phyloP scores from a whole-genome alignment of 1,140 invertebrate species.

The Microplitis demolitor region DNA sequence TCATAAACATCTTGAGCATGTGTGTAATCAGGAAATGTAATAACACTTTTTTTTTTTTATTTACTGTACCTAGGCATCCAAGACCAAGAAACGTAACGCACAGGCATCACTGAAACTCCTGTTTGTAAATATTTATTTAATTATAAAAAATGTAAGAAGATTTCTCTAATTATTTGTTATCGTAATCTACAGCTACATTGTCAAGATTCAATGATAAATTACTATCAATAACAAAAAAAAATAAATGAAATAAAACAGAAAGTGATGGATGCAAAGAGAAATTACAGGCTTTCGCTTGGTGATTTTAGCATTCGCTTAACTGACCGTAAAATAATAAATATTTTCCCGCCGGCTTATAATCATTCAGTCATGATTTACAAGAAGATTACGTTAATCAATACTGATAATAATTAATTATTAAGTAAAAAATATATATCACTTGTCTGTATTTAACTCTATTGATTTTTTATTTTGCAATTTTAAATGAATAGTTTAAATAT shows the following conservation, averaged over 20 bases:
- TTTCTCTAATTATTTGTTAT: background rate
- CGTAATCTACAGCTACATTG: background rate
- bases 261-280: slow-evolving; percentile 18
- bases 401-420: no score
- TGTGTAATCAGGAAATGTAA: slow-evolving; percentile 30
- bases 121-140: slow-evolving; percentile 34
- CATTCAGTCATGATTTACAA: background rate
- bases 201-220: background rate
- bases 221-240: slow-evolving; percentile 1
- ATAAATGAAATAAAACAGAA: background rate
- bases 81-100: slow-evolving; percentile 67
- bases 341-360: background rate
- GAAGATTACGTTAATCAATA: background rate
- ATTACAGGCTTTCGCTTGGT: slow-evolving; percentile 29
- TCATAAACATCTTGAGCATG: slow-evolving; percentile 35
- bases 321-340: slow-evolving; percentile 14
- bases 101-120: slow-evolving; percentile 64
- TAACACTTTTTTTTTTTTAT: background rate
- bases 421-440: background rate
- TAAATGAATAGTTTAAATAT: no score
- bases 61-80: slow-evolving; percentile 70
- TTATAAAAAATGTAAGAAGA: background rate
- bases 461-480: no score
- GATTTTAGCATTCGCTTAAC: background rate
- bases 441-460: no score